Base-by-base conservation (phyloP, 2,113 vertebrate genomes). In the Neogobius melanostomus region DNA sequence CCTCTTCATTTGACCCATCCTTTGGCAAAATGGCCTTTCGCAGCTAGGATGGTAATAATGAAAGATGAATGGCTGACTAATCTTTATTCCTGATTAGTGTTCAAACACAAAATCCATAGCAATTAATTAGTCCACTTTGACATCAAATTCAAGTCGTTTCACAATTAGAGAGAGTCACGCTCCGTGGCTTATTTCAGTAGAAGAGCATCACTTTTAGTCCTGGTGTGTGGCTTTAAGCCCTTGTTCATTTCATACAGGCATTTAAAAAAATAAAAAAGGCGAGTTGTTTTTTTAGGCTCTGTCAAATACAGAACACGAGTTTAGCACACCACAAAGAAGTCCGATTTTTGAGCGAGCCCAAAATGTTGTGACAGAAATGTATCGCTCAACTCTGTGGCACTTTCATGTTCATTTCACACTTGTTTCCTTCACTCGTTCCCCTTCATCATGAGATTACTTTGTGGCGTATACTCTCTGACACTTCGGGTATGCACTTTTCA, bases 401-500 rank as follows among this genome's bases (percentile, higher is more conserved):
- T 45, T 61, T 8, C 65, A 7, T 72, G 56, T 59, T 69, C 69
- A n/a, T 64, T 64, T 64, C 28, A 4, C 17, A 52, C n/a, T 15
- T 42, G 15, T 74, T 76, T 50, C 47, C 2, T 60, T 62, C 52
- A 53, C 64, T 17, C 62, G 73, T 54, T 64, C 66, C 42, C 66
- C 44, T 60, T 68, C 68, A 48, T 76, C 77, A 81, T 72, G 63
- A 49, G 70, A 81, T 71, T 75, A 69, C 52, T 81, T 75, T 77
- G 52, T 70, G 50, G 68, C 63, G 28, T 36, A 64, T 14, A 36
- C 14, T 51, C 42, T n/a, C 63, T 82, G 86, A 86, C 75, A 86
- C 82, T 85, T 81, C 82, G 80, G 82, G 80, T 61, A 57, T 75
- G 77, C 66, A 70, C 71, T 75, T 79, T 79, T 77, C 77, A 74